Conservation (phyloP, 1,140 invertebrate genomes). For the Lineus longissimus region DNA sequence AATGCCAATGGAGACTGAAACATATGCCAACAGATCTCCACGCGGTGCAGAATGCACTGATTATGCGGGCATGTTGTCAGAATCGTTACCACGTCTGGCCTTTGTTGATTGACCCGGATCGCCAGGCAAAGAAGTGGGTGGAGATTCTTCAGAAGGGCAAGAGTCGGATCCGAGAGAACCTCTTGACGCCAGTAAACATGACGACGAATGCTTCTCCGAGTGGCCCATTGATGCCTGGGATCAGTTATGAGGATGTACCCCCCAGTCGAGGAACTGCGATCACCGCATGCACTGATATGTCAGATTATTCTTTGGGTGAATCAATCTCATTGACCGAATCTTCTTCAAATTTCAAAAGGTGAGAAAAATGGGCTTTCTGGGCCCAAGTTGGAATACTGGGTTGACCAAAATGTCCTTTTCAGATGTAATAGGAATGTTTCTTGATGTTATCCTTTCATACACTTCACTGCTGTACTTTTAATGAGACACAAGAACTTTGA, state of each 20-base stretch:
- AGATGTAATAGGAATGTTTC: no score
- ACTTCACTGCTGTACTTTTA: no score
- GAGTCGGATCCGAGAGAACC: conserved; percentile 30
- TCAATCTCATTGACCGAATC: no score
- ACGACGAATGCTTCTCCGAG: background rate
- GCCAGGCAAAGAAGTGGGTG: conserved; percentile 47
- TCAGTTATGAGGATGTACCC: conserved; percentile 20
- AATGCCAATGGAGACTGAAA: conserved; percentile 43
- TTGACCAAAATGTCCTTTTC: no score
- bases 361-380: no score
- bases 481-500: no score
- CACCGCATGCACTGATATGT: conserved; percentile 34
- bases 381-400: no score
- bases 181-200: background rate
- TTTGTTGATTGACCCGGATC: conserved; percentile 50
- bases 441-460: no score
- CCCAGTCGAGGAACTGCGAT: conserved; percentile 37
- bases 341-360: no score
- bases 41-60: conserved; percentile 47
- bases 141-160: conserved; percentile 36
- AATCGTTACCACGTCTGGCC: conserved; percentile 51
- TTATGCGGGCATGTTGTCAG: conserved; percentile 43
- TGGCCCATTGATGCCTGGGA: conserved; percentile 24
- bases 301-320: conserved; percentile 28
- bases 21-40: conserved; percentile 44